Percentiles rank a stretch among this genome's conserved stretches.
phyloP scores from a whole-genome alignment of 2,888 invertebrate genomes.

The Netelia melanura region DNA sequence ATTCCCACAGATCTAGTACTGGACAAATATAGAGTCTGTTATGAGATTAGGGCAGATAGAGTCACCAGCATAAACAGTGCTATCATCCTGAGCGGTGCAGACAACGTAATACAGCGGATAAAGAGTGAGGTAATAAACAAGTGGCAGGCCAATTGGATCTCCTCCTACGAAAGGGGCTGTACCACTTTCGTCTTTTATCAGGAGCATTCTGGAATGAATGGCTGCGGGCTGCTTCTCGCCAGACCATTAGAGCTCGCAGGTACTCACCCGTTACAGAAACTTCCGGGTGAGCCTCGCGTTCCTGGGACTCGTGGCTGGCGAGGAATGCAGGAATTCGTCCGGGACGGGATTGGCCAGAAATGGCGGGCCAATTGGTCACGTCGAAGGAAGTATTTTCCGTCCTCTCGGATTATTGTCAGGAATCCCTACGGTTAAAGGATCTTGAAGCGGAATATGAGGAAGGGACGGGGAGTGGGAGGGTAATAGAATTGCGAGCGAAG shows the following conservation, averaged over 20 bases:
- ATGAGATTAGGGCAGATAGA: neutral
- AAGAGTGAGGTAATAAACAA: constrained; percentile 18
- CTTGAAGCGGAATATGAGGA: too few species aligned
- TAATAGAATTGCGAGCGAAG: neutral
- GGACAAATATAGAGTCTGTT: neutral
- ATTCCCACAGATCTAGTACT: too few species aligned
- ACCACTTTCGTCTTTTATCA: constrained; percentile 33
- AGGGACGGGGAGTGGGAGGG: neutral
- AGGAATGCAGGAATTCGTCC: neutral
- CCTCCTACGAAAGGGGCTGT: neutral
- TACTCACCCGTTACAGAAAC: constrained; percentile 60
- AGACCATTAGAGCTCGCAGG: constrained; percentile 44
- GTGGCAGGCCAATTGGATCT: constrained; percentile 41
- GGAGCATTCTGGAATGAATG: neutral
- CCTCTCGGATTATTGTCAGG: neutral
- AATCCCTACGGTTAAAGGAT: neutral
- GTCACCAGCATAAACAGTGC: neutral
- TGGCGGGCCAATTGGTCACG: neutral
- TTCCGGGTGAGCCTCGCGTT: constrained; percentile 44
- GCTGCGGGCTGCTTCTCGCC: constrained; percentile 17
- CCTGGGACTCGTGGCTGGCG: neutral
- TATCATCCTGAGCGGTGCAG: neutral
- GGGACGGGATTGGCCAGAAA: neutral
- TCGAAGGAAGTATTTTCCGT: neutral
- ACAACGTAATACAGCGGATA: neutral